Percentiles rank a stretch among this genome's conserved stretches.
These are phyloP conservation scores for Cataglyphis rosenhaueri DNA, from an alignment of 2,888 invertebrate species.

Conservation along the genomic window DNA sequence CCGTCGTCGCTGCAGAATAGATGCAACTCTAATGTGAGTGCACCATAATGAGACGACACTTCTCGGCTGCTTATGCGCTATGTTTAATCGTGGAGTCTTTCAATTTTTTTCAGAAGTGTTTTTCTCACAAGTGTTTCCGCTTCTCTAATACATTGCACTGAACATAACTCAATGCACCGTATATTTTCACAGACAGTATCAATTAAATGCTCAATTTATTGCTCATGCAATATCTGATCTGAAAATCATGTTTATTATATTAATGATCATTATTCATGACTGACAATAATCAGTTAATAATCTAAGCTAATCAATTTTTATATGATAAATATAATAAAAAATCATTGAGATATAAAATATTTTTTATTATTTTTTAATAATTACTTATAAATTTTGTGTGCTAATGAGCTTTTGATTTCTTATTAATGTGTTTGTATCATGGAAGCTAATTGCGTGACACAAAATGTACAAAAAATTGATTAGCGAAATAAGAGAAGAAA, in stretches of 20 bases:
- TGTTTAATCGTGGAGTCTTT: constrained; percentile 41
- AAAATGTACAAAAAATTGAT: neutral
- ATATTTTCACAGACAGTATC: neutral
- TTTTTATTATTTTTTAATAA: neutral
- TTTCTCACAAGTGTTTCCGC: constrained; percentile 38
- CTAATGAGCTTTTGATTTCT: neutral
- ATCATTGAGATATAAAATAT: neutral
- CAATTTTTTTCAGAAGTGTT: constrained; percentile 49
- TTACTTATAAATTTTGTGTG: neutral
- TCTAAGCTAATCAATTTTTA: neutral
- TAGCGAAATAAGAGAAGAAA: neutral
- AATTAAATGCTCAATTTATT: neutral
- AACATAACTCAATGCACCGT: constrained; percentile 12
- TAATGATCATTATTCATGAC: neutral
- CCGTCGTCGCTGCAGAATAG: neutral
- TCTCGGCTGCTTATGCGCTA: constrained; percentile 36
- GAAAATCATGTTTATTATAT: constrained; percentile 18
- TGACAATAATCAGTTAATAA: neutral
- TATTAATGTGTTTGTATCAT: neutral
- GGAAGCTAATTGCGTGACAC: neutral
- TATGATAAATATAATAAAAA: neutral
- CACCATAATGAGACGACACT: constrained; percentile 46
- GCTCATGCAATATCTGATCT: neutral
- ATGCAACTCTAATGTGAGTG: constrained; percentile 42
- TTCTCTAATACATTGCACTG: constrained; percentile 2